Evolutionary conservation across 2,797 vertebrate species (phyloP), one percentile per base, ranked within the genome.

Genomic region (Chloroceryle inda): DNA sequence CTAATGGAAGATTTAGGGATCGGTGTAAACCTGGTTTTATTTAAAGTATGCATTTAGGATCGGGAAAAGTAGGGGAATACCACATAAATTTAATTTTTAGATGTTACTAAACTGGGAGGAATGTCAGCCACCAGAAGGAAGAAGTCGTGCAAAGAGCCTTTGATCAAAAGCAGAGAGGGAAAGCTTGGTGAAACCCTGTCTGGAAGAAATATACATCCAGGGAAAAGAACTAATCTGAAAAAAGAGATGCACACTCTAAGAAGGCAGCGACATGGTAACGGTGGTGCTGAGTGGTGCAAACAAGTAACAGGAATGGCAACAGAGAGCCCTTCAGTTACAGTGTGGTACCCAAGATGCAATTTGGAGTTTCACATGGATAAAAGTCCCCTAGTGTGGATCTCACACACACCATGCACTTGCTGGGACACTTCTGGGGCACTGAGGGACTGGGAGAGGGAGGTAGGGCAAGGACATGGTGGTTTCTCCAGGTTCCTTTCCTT

Each of bases 21-120:
- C 64, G 83, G 21, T 42, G 49, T 56, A 83, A 89, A 91, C 50
- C 56, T 91, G 67, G 7, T 85, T 82, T 96, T 85, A 79, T 84
- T 88, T 78, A 31, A 86, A 73, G 27, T 15, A 67, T 24, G 18
- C 9, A 56, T 81, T 93, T 88, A 78, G 3, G 0, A 82, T 77
- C 6, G 33, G 49, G 14, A 67, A 52, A 91, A 87, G 71, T 40
- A 73, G 85, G 8, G 26, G 13, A 22, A 68, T 38, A 83, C 13
- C 56, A 85, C 49, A 61, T 56, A 91, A 85, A 64, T 33, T 40
- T 45, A 6, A 22, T 56, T 84, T 87, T 91, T 49, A 64, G 40
- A 42, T 64, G 49, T 58, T 78, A 72, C 45, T 45, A 72, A 88
- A 71, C 40, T 7, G 5, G 13, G 29, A 84, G 9, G 24, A 93